These are phyloP conservation scores for Sarcophaga peregrina DNA, from an alignment of 1,140 invertebrate genomes.

Conservation along the genomic window DNA sequence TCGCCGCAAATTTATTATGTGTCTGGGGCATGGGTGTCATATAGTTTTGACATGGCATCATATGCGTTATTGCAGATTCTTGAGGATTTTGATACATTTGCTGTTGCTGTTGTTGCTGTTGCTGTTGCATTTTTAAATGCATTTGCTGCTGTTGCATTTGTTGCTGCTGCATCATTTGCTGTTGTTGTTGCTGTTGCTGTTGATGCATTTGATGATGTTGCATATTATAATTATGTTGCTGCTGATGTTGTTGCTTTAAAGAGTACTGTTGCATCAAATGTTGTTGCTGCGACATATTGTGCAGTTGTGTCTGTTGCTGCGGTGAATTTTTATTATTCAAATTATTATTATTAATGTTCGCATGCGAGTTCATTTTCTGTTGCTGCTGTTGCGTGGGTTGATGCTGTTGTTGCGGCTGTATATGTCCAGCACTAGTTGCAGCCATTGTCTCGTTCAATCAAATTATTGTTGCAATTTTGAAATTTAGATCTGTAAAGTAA, in stretches of 20 bases:
- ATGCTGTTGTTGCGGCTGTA: slow-evolving; percentile 41
- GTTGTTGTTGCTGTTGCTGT: slow-evolving; percentile 43
- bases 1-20: slow-evolving; percentile 24
- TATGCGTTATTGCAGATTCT: slow-evolving; percentile 45
- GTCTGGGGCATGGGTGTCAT: slow-evolving; percentile 27
- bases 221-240: slow-evolving; percentile 40
- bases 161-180: slow-evolving; percentile 42
- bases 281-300: slow-evolving; percentile 32
- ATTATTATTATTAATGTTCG: slow-evolving; percentile 41
- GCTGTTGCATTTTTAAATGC: slow-evolving; percentile 52
- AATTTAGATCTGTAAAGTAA: neutral
- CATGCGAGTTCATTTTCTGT: slow-evolving; percentile 54
- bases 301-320: slow-evolving; percentile 28
- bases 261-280: slow-evolving; percentile 37
- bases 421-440: slow-evolving; percentile 62
- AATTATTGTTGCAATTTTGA: neutral
- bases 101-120: slow-evolving; percentile 44
- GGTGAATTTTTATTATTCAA: slow-evolving; percentile 29
- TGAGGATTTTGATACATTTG: slow-evolving; percentile 44
- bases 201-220: slow-evolving; percentile 43
- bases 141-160: slow-evolving; percentile 52
- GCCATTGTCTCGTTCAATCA: slow-evolving; percentile 50
- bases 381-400: slow-evolving; percentile 43
- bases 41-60: slow-evolving; percentile 37
- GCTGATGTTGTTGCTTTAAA: slow-evolving; percentile 41